These are phyloP conservation scores for Apodemia mormo DNA, from an alignment of 2,888 invertebrate species.

Conservation along the genomic window DNA sequence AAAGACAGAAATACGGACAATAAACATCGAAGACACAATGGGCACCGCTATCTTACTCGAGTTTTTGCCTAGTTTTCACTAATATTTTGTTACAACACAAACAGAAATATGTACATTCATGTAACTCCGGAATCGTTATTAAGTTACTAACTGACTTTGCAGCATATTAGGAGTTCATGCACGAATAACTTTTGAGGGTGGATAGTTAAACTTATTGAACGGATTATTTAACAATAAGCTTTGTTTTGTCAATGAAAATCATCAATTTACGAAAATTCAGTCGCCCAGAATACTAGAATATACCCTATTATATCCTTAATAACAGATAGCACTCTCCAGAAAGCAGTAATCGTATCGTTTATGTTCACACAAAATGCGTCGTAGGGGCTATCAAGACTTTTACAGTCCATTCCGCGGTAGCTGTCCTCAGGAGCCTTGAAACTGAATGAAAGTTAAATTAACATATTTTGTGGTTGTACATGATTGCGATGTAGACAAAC, in stretches of 20 bases:
- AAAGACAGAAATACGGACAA: too few relatives aligned
- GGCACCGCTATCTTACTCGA: too few relatives aligned
- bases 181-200: neutral
- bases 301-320: neutral
- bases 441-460: slow-evolving; percentile 12
- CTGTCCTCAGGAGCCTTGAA: slow-evolving; percentile 4
- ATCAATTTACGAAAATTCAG: neutral
- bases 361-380: slow-evolving; percentile 1
- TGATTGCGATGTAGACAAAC: neutral
- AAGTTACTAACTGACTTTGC: neutral
- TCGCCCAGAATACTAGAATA: neutral
- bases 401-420: slow-evolving; percentile 8
- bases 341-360: slow-evolving; percentile 14
- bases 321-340: slow-evolving; percentile 5
- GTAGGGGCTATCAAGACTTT: slow-evolving; percentile 9
- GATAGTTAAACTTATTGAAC: neutral
- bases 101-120: neutral
- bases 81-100: too few relatives aligned
- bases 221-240: neutral
- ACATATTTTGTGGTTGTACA: neutral
- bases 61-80: too few relatives aligned
- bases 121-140: neutral
- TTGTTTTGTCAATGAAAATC: neutral
- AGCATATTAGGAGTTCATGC: neutral
- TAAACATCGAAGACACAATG: too few relatives aligned